Evolutionary conservation across 2,888 invertebrate species (phyloP).

Genomic region (Tachina grossa): DNA sequence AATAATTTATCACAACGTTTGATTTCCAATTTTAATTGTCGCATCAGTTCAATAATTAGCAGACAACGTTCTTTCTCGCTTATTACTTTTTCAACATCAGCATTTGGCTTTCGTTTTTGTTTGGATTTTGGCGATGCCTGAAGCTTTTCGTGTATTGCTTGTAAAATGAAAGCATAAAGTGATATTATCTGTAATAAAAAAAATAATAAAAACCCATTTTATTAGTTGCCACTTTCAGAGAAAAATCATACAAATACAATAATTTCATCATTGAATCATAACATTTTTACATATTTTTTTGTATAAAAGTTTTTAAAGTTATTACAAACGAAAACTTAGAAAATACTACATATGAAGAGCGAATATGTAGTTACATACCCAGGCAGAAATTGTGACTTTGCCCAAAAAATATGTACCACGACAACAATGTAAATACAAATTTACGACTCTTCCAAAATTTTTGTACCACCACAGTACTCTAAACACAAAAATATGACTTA

Average conservation of each 20-base stretch:
- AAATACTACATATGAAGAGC: too few relatives aligned
- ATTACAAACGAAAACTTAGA: too few relatives aligned
- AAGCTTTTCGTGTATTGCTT: slow-evolving; percentile 81
- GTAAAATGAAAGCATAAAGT: slow-evolving; percentile 81
- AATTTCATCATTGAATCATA: too few relatives aligned
- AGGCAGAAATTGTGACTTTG: too few relatives aligned
- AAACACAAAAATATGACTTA: too few relatives aligned
- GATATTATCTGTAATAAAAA: slow-evolving; percentile 79
- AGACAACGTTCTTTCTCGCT: slow-evolving; percentile 81
- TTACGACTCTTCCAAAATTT: too few relatives aligned
- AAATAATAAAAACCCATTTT: neutral
- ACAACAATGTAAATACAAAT: too few relatives aligned
- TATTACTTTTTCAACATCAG: slow-evolving; percentile 74
- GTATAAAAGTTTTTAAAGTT: too few relatives aligned
- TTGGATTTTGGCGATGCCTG: slow-evolving; percentile 79
- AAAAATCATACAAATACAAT: neutral
- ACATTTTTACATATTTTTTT: neutral
- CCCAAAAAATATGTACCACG: too few relatives aligned
- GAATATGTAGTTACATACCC: too few relatives aligned
- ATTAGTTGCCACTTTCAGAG: neutral
- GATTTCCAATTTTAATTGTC: slow-evolving; percentile 80
- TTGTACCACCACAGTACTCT: too few relatives aligned
- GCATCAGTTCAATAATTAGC: slow-evolving; percentile 80
- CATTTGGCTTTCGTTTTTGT: slow-evolving; percentile 74
- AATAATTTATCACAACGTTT: slow-evolving; percentile 80